These are phyloP conservation scores for Diloba caeruleocephala DNA, from an alignment of 2,888 invertebrate genomes.

Conservation along the genomic window DNA sequence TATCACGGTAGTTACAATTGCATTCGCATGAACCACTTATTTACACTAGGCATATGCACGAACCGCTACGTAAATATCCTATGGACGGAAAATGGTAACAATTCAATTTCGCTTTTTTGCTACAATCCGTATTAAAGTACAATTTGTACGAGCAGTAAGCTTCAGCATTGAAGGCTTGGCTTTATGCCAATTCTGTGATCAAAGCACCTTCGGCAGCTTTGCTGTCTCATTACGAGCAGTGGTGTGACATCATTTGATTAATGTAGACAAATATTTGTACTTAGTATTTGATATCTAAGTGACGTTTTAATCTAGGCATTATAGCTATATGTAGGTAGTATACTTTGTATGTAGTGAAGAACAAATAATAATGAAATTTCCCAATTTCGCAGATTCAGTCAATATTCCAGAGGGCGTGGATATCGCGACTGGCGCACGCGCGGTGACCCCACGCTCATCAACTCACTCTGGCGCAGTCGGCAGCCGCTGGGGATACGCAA, in stretches of 20 bases:
- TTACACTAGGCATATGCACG: constrained; percentile 79
- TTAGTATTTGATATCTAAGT: constrained; percentile 53
- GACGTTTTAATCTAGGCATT: constrained; percentile 48
- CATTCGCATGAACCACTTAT: constrained; percentile 81
- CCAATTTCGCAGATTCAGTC: constrained; percentile 87
- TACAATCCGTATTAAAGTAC: constrained; percentile 76
- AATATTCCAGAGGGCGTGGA: constrained; percentile 90
- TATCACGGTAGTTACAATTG: constrained; percentile 82
- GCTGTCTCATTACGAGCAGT: constrained; percentile 76
- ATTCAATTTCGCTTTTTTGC: constrained; percentile 89
- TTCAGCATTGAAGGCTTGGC: constrained; percentile 82
- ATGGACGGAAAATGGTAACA: constrained; percentile 85
- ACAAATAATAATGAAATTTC: constrained; percentile 49
- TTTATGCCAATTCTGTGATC: constrained; percentile 77
- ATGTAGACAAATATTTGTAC: constrained; percentile 76
- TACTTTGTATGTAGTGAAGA: constrained; percentile 25
- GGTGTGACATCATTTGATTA: constrained; percentile 70
- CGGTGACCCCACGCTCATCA: constrained; percentile 92
- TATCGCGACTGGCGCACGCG: constrained; percentile 92
- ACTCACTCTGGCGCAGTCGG: constrained; percentile 92
- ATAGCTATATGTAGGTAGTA: constrained; percentile 59
- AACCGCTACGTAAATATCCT: constrained; percentile 78
- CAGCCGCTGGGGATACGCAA: constrained; percentile 92
- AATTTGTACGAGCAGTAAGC: constrained; percentile 78
- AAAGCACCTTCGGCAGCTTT: constrained; percentile 77